Percentiles rank a stretch among this genome's conserved stretches.
Conservation (phyloP, 2,797 vertebrate species). For the Echiichthys vipera region DNA sequence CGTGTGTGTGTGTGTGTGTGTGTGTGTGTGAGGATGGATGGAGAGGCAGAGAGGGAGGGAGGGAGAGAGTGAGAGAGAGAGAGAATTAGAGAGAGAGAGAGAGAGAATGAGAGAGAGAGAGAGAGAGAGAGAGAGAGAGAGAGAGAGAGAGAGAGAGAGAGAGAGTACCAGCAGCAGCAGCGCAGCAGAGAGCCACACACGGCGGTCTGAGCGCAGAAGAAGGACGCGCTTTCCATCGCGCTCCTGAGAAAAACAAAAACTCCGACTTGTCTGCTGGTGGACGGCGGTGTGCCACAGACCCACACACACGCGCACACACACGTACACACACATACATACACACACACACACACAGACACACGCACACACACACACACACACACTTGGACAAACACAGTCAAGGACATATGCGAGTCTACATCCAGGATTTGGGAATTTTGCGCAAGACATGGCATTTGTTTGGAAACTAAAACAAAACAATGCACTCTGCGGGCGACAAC, state of each 20-base stretch:
- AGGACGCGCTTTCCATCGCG: constrained; percentile 52
- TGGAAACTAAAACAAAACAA: constrained; percentile 66
- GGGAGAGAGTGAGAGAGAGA: constrained; percentile 26
- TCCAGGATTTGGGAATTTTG: constrained; percentile 19
- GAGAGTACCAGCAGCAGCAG: constrained; percentile 24
- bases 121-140: constrained; percentile 24
- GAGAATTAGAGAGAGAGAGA: constrained; percentile 26
- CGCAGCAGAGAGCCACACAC: constrained; percentile 36
- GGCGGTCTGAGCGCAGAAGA: constrained; percentile 31
- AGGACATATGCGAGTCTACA: constrained; percentile 13
- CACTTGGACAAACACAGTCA: not conserved
- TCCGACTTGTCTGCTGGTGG: constrained; percentile 21
- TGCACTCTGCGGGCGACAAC: constrained; percentile 58
- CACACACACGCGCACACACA: not conserved
- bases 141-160: constrained; percentile 28
- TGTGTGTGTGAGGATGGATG: constrained; percentile 15
- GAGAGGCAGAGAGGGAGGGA: constrained; percentile 25
- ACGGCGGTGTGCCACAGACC: not conserved
- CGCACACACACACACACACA: no score
- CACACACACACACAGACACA: not conserved
- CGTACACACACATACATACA: not conserved
- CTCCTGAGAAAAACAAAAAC: constrained; percentile 22
- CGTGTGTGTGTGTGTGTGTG: constrained; percentile 2
- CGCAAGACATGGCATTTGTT: constrained; percentile 56
- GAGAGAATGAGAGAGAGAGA: constrained; percentile 30